phyloP scores from a whole-genome alignment of 2,888 invertebrate genomes.

The Ferdinandea cuprea region DNA sequence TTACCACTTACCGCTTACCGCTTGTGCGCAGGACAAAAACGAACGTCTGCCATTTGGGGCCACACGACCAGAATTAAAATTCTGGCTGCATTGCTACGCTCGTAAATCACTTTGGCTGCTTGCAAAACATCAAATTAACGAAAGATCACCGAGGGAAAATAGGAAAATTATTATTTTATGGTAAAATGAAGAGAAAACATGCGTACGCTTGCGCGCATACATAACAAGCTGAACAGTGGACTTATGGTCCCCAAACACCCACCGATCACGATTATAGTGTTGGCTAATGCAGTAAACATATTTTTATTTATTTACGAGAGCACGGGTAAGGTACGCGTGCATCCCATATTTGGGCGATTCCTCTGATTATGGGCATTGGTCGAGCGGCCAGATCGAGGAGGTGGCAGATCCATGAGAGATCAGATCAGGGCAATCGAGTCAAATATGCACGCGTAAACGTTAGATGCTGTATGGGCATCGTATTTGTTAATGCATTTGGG shows the following conservation, averaged over 20 bases:
- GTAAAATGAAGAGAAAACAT: slow-evolving; percentile 70
- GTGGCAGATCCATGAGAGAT: slow-evolving; percentile 56
- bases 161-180: slow-evolving; percentile 74
- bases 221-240: slow-evolving; percentile 8
- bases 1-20: too few species aligned
- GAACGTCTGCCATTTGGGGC: slow-evolving; percentile 35
- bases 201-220: slow-evolving; percentile 73
- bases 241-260: slow-evolving; percentile 56
- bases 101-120: slow-evolving; percentile 72
- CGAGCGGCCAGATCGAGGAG: slow-evolving; percentile 21
- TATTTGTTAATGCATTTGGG: slow-evolving; percentile 55
- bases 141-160: slow-evolving; percentile 70
- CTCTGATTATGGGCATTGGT: slow-evolving; percentile 55
- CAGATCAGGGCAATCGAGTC: slow-evolving; percentile 50
- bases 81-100: slow-evolving; percentile 57
- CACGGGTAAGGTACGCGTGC: slow-evolving; percentile 27
- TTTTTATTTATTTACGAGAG: slow-evolving; percentile 52
- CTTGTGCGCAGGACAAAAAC: slow-evolving; percentile 60
- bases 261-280: slow-evolving; percentile 52
- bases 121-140: slow-evolving; percentile 74
- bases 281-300: slow-evolving; percentile 38
- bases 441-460: slow-evolving; percentile 52
- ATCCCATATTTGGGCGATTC: slow-evolving; percentile 61
- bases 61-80: slow-evolving; percentile 60
- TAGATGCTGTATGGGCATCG: slow-evolving; percentile 29